phyloP scores from a whole-genome alignment of 2,113 vertebrate species.

The Ctenodactylus gundi region DNA sequence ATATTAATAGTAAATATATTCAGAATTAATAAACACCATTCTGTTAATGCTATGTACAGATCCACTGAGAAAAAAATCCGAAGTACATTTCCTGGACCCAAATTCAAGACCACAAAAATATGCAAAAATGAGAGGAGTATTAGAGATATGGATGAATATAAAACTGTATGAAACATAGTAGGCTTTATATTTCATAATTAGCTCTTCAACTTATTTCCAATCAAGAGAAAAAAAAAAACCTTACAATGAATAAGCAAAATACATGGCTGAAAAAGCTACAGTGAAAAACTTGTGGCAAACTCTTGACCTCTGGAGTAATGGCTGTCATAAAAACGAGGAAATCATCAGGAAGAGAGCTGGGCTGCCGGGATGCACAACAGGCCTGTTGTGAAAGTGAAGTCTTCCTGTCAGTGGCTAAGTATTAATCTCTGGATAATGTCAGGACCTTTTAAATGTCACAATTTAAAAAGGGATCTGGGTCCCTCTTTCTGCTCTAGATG shows the following conservation, averaged over 20 bases:
- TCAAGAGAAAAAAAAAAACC: background rate
- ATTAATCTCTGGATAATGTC: slow-evolving; percentile 62
- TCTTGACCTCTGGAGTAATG: slow-evolving; percentile 55
- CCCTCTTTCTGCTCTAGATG: slow-evolving; percentile 62
- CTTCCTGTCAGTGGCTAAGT: slow-evolving; percentile 37
- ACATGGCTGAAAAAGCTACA: background rate
- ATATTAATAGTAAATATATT: background rate
- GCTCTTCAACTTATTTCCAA: background rate
- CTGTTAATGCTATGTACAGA: background rate
- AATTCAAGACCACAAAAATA: background rate
- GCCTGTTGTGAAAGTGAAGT: slow-evolving; percentile 66
- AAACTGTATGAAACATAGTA: background rate
- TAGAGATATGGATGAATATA: background rate
- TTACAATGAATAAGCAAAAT: slow-evolving; percentile 53
- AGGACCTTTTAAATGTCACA: slow-evolving; percentile 83
- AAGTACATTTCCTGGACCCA: background rate
- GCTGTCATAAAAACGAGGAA: slow-evolving; percentile 48
- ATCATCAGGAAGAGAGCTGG: slow-evolving; percentile 65
- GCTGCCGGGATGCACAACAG: slow-evolving; percentile 62
- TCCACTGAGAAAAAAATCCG: background rate
- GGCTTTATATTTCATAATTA: background rate
- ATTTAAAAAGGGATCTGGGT: slow-evolving; percentile 54
- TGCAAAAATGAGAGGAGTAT: background rate
- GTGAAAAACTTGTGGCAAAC: slow-evolving; percentile 43
- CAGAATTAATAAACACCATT: background rate